These are phyloP conservation scores for Bibio marci DNA, from an alignment of 2,888 invertebrate species.

Conservation along the genomic window DNA sequence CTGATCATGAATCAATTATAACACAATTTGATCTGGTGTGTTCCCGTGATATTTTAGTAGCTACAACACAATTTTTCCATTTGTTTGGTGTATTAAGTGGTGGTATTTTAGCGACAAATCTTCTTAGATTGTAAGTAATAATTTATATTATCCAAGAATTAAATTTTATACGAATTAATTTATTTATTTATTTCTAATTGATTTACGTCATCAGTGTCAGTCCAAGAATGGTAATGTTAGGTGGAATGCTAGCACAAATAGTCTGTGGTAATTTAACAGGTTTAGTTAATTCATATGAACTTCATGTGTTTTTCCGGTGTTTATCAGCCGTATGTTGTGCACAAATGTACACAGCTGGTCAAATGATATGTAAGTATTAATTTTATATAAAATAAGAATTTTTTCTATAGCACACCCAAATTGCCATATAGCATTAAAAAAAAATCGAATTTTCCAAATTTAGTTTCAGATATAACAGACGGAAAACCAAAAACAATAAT, in stretches of 20 bases:
- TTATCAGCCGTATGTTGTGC: constrained; percentile 30
- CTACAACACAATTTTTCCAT: constrained; percentile 33
- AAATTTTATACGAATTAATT: neutral
- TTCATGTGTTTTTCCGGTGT: constrained; percentile 30
- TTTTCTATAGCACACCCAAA: no score
- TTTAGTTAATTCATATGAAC: constrained; percentile 26
- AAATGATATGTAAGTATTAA: constrained; percentile 27
- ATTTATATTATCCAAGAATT: neutral
- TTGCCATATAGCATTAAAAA: no score
- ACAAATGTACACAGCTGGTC: constrained; percentile 31
- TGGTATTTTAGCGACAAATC: constrained; percentile 28
- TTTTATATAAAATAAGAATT: no score
- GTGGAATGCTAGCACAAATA: constrained; percentile 30
- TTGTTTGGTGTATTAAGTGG: constrained; percentile 32
- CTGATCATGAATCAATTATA: constrained; percentile 25
- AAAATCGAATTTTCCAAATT: neutral
- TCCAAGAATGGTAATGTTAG: constrained; percentile 28
- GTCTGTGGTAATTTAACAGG: constrained; percentile 30
- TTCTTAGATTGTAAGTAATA: constrained; percentile 26
- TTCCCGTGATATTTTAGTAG: constrained; percentile 30
- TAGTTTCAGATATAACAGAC: constrained; percentile 30
- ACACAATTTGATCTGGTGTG: constrained; percentile 32
- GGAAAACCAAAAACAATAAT: constrained; percentile 27
- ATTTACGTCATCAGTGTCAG: constrained; percentile 21
- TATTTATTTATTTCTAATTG: constrained; percentile 1